Percentiles rank a stretch among this genome's conserved stretches.
These are phyloP conservation scores for Hypselothyrea guttata DNA, from an alignment of 2,888 invertebrate species.

Conservation along the genomic window DNA sequence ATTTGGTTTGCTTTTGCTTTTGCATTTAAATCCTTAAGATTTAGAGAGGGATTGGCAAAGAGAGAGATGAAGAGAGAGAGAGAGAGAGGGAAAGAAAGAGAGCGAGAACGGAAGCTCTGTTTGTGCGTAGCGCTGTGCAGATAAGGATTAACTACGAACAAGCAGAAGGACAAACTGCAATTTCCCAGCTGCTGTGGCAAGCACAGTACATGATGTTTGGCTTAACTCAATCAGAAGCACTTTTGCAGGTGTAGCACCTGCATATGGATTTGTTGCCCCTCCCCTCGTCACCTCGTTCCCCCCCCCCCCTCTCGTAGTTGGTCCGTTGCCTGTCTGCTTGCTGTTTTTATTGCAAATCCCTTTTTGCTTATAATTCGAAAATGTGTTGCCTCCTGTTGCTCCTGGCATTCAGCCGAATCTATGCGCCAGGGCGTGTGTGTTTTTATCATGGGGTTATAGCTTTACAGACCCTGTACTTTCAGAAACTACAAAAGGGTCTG, in stretches of 20 bases:
- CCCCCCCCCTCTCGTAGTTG: no score
- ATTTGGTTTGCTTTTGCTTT: slow-evolving; percentile 29
- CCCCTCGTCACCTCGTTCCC: no score
- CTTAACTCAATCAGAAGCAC: slow-evolving; percentile 74
- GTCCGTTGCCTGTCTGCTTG: not conserved
- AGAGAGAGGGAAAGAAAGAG: not conserved
- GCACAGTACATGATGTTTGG: slow-evolving; percentile 53
- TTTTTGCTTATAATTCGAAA: slow-evolving; percentile 74
- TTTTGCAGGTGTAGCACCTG: slow-evolving; percentile 34
- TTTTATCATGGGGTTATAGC: slow-evolving; percentile 46
- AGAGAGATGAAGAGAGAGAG: slow-evolving; percentile 29
- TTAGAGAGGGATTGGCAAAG: slow-evolving; percentile 13
- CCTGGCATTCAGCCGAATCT: slow-evolving; percentile 70
- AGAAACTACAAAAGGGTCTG: no score
- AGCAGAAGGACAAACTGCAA: slow-evolving; percentile 28
- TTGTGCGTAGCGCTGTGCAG: slow-evolving; percentile 37
- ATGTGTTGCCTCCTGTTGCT: slow-evolving; percentile 76
- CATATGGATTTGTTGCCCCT: not conserved
- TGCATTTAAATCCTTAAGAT: slow-evolving; percentile 74
- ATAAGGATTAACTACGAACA: slow-evolving; percentile 51
- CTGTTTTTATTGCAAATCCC: slow-evolving; percentile 60
- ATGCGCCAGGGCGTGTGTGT: slow-evolving; percentile 43
- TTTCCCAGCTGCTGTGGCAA: slow-evolving; percentile 5
- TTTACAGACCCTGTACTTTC: no score
- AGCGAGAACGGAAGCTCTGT: not conserved